Evolutionary conservation across 1,140 invertebrate species (phyloP), one percentile per base, ranked within the genome.

Genomic region (Macrobrachium nipponense): DNA sequence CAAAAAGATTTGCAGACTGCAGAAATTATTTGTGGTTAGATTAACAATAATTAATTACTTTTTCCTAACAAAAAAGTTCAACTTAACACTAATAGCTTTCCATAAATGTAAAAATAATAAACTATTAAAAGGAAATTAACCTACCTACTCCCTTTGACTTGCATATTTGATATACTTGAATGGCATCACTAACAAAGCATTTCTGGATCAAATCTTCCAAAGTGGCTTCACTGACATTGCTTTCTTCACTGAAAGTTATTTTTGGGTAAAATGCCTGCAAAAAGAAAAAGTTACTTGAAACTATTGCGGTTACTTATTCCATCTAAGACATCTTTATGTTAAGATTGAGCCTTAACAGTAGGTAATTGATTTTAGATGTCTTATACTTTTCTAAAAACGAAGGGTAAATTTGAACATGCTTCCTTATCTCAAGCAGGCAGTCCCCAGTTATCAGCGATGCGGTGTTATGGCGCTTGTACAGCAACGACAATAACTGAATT

Each of bases 121-220:
- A 36, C 27, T 36, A 36, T 43, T 43, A 64, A 44, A n/a, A 66
- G 7, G 20, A n/a, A 12, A 18, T 20, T n/a, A 66, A 88, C 85
- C 86, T 87, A 91, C 93, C 91, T 1, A 93, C 90, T 84, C 92
- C 93, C 90, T 96, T 93, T 2, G 91, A 90, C 83, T 93, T 93
- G 72, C 97, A 91, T 17, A 96, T 91, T 80, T 95, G 93, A 91
- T 96, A 97, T 1, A 97, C 93, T 86, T 93, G 91, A 7, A 95
- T 91, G 12, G 96, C 94, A 91, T 97, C 95, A 51, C 92, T 89
- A 18, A 97, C 91, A 58, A 94, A 91, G 15, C 92, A 92, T 89
- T 94, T 92, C 8, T 93, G 90, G 87, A 98, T 96, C n/a, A 94
- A 91, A 18, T 93, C 92, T 78, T 91, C 91, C 64, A 95, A 92